phyloP scores from a whole-genome alignment of 2,888 invertebrate genomes.

The Achlya flavicornis region DNA sequence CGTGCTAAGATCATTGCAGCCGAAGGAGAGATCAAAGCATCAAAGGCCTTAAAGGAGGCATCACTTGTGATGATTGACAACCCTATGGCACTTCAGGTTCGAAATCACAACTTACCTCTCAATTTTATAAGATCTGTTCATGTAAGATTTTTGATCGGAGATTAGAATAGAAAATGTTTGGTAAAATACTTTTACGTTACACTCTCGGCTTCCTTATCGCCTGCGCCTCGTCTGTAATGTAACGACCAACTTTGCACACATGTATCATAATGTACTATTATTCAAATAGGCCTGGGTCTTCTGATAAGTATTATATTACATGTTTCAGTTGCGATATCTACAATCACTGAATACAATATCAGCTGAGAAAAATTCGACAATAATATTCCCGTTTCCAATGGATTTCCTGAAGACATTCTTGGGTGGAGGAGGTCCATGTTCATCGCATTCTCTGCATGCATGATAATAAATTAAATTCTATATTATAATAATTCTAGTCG shows the following conservation, averaged over 20 bases:
- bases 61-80: conserved; percentile 92
- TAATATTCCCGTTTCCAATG: conserved; percentile 96
- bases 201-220: too few species aligned
- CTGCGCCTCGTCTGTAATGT: too few species aligned
- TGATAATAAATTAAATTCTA: background rate
- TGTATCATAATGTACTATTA: too few species aligned
- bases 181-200: too few species aligned
- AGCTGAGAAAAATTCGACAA: conserved; percentile 97
- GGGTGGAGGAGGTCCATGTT: conserved; percentile 53
- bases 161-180: background rate
- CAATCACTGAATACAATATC: conserved; percentile 96
- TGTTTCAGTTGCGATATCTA: conserved; percentile 89
- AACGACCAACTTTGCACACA: too few species aligned
- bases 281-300: background rate
- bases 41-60: conserved; percentile 92
- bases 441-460: conserved; percentile 28
- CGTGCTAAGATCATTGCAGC: conserved; percentile 88
- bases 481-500: conserved; percentile 13
- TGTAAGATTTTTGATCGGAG: background rate
- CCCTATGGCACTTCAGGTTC: conserved; percentile 87
- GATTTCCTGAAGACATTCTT: conserved; percentile 86
- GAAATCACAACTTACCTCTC: background rate
- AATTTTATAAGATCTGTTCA: background rate
- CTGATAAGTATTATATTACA: conserved; percentile 34
- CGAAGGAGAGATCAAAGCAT: conserved; percentile 93